Evolutionary conservation across 1,140 invertebrate genomes (phyloP).

Genomic region (Archegozetes longisetosus): DNA sequence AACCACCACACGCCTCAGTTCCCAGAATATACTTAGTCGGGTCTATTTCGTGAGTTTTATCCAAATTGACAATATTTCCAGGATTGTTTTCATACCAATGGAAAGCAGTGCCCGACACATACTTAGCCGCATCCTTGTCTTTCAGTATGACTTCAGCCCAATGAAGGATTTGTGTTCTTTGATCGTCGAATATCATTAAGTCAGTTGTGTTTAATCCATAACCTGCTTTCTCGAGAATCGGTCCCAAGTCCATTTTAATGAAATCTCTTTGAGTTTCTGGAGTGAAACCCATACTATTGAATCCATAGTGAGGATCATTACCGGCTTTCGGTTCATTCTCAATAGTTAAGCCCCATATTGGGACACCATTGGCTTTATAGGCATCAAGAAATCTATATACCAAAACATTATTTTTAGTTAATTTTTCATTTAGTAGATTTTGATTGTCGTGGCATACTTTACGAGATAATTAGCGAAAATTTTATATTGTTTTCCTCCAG

Average conservation of each 20-base stretch:
- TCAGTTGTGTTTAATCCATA: constrained; percentile 17
- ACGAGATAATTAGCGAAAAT: constrained; percentile 62
- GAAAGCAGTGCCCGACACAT: constrained; percentile 25
- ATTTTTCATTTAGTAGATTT: constrained; percentile 24
- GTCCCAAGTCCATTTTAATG: constrained; percentile 27
- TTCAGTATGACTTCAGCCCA: constrained; percentile 23
- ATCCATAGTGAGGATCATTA: constrained; percentile 26
- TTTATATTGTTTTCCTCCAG: constrained; percentile 49
- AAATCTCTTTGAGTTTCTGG: constrained; percentile 28
- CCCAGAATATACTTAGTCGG: constrained; percentile 54
- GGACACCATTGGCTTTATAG: neutral
- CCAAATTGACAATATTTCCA: constrained; percentile 28
- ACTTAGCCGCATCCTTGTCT: constrained; percentile 19
- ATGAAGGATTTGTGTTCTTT: constrained; percentile 27
- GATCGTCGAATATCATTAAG: constrained; percentile 24
- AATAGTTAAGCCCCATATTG: constrained; percentile 33
- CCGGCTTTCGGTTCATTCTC: constrained; percentile 35
- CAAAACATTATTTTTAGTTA: constrained; percentile 25
- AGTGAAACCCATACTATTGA: constrained; percentile 33
- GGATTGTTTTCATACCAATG: constrained; percentile 47
- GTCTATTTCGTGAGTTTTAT: constrained; percentile 36
- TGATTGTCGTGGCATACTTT: constrained; percentile 33
- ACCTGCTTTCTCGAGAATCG: constrained; percentile 22
- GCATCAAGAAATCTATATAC: constrained; percentile 29
- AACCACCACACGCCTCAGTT: constrained; percentile 49